Percentiles rank a stretch among this genome's conserved stretches.
These are phyloP conservation scores for Drosophila grimshawi DNA, from an alignment of 1,140 invertebrate species.

Conservation along the genomic window DNA sequence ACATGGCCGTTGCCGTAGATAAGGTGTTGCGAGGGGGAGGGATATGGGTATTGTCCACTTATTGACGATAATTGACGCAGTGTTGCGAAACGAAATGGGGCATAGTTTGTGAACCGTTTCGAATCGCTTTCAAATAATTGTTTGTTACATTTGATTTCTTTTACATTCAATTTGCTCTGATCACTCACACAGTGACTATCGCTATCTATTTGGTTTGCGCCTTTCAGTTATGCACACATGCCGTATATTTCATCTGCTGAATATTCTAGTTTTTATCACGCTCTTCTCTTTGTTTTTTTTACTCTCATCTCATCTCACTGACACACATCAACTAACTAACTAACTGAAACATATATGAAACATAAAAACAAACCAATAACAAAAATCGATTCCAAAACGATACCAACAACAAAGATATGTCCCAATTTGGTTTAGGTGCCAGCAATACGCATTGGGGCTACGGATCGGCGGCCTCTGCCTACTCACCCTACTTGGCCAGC, in stretches of 20 bases:
- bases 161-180: neutral
- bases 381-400: constrained; percentile 11
- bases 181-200: too few relatives aligned
- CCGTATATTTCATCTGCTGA: constrained; percentile 29
- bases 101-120: neutral
- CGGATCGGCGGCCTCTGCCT: constrained; percentile 91
- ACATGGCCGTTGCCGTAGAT: neutral
- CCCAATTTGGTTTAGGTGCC: constrained; percentile 91
- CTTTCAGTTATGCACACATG: constrained; percentile 5
- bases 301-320: constrained; percentile 19
- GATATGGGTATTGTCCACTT: neutral
- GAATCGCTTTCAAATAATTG: neutral
- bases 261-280: constrained; percentile 32
- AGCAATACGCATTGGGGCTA: constrained; percentile 93
- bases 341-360: neutral
- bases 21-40: neutral
- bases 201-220: constrained; percentile 1
- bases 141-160: neutral
- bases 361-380: neutral
- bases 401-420: constrained; percentile 86
- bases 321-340: constrained; percentile 4
- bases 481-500: constrained; percentile 90
- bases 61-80: constrained; percentile 29
- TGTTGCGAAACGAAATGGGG: constrained; percentile 3
- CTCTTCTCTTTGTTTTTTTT: constrained; percentile 40